Evolutionary conservation across 2,888 invertebrate genomes (phyloP), one percentile per base, ranked within the genome.

Genomic region (Caenorhabditis sp.): DNA sequence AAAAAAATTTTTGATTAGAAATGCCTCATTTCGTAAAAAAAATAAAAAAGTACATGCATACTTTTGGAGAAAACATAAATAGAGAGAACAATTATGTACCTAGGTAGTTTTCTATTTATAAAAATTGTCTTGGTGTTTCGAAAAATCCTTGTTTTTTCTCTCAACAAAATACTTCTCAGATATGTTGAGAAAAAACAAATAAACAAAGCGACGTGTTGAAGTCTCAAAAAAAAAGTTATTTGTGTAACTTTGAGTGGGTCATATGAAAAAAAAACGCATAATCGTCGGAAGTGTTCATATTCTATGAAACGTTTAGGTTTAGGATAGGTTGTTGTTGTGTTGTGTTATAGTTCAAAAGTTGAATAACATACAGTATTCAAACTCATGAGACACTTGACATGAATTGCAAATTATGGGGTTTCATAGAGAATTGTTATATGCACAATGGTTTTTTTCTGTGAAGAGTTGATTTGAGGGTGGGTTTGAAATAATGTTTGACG

Each of bases 31-130:
- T n/a, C n/a, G n/a, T 10, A 36, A 36, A 36, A 36, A 36, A 36
- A 36, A 36, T 10, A 10, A 43, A 43, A 43, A 43, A 43, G 43
- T 43, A 17, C 43, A 43, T 17, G 3, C 17, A 10, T 36, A 10
- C 10, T 36, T 43, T 14, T 14, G 10, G 10, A 10, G 31, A 31
- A 31, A 31, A 31, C 4, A 31, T 31, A 31, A 10, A n/a, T n/a
- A 10, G 31, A 4, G 58, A 58, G 62, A 70, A 65, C 65, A 70
- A 70, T 70, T 65, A 66, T 65, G 54, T 54, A 25, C 57, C 49
- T 59, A 53, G 63, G 31, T 63, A 25, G 38, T 27, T 31, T 49
- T 50, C 53, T 56, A 26, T 56, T 56, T 56, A 36, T 26, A 26
- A 57, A 31, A 31, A 31, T 31, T 10, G 31, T 31, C 31, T 31